Evolutionary conservation across 53 echinoderm and acorn worm species (phyloP).

Genomic region (Glandiceps talaboti): DNA sequence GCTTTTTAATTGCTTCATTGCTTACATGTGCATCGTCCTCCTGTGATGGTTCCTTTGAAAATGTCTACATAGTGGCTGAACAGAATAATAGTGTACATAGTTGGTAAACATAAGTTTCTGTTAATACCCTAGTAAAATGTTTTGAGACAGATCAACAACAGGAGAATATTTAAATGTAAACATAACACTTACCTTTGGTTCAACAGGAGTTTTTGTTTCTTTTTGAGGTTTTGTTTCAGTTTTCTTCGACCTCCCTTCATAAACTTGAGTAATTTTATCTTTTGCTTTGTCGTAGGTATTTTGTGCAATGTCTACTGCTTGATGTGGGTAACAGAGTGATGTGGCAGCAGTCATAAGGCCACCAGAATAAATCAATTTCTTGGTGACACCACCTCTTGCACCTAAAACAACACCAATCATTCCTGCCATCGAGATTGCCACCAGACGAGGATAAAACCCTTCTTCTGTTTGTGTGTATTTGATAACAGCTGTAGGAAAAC

Average conservation of each 20-base stretch:
- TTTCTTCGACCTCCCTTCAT: constrained; percentile 4
- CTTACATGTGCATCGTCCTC: too few species aligned
- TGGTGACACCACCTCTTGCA: constrained; percentile 65
- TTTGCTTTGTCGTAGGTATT: constrained; percentile 30
- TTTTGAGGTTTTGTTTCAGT: not conserved
- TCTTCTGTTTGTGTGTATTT: constrained; percentile 84
- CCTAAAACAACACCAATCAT: constrained; percentile 67
- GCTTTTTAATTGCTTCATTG: too few species aligned
- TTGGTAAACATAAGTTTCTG: too few species aligned
- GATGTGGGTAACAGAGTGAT: constrained; percentile 83
- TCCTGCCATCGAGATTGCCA: constrained; percentile 62
- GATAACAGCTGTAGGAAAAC: constrained; percentile 39
- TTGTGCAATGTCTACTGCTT: constrained; percentile 59
- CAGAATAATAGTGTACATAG: too few species aligned
- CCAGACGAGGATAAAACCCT: constrained; percentile 63
- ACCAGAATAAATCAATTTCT: constrained; percentile 68
- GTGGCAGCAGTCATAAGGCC: constrained; percentile 55
- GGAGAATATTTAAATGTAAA: too few species aligned
- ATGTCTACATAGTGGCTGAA: too few species aligned
- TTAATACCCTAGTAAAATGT: too few species aligned
- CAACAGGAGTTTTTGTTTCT: not conserved
- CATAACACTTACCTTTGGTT: not conserved
- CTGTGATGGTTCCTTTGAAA: too few species aligned
- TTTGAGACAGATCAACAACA: too few species aligned
- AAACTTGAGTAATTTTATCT: constrained; percentile 21